Evolutionary conservation across 2,888 invertebrate species (phyloP).

Genomic region (Tipula vernalis): DNA sequence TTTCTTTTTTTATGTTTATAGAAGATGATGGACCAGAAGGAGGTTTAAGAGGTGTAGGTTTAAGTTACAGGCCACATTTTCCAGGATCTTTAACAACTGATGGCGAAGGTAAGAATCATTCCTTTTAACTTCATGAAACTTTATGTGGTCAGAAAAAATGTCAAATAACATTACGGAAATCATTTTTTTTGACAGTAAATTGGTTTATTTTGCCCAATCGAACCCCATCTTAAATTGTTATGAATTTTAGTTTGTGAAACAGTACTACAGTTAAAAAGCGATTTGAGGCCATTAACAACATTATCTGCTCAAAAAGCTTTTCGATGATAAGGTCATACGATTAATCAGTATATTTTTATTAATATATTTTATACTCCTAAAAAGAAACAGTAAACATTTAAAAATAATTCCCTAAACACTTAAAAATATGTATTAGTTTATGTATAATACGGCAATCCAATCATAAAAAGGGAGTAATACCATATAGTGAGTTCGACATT

Average conservation of each 20-base stretch:
- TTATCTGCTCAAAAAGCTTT: not conserved
- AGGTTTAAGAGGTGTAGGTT: slow-evolving; percentile 34
- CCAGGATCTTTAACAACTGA: slow-evolving; percentile 66
- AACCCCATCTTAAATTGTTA: too few relatives aligned
- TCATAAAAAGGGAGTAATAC: not conserved
- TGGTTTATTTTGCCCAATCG: too few relatives aligned
- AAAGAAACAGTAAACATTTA: not conserved
- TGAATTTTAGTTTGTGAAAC: too few relatives aligned
- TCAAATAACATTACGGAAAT: too few relatives aligned
- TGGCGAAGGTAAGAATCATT: slow-evolving; percentile 59
- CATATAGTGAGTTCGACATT: not conserved
- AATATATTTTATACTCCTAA: not conserved
- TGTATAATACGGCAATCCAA: not conserved
- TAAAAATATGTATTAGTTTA: not conserved
- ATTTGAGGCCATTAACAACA: too few relatives aligned
- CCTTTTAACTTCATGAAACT: not conserved
- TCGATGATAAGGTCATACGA: not conserved
- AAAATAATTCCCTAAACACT: not conserved
- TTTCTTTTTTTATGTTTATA: not conserved
- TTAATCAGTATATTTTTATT: not conserved
- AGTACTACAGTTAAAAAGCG: too few relatives aligned
- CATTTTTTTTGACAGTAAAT: too few relatives aligned
- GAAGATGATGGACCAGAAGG: slow-evolving; percentile 46
- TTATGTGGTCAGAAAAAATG: too few relatives aligned
- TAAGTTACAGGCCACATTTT: slow-evolving; percentile 22